Percentiles rank a stretch among this genome's conserved stretches.
Conservation (phyloP, 2,113 vertebrate genomes). For the Alethe castanea region DNA sequence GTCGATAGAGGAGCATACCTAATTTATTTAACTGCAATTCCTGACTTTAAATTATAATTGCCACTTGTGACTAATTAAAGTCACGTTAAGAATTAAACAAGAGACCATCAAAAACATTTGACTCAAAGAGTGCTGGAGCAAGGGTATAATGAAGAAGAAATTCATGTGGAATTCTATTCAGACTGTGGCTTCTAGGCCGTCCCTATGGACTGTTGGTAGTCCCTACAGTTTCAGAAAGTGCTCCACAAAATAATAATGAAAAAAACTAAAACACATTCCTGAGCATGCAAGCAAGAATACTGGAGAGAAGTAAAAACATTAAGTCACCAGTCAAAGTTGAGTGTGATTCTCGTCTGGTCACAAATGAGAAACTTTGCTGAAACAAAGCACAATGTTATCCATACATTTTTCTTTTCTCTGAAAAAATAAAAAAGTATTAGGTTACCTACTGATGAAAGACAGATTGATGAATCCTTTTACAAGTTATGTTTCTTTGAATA, state of each 20-base stretch:
- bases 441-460: not conserved
- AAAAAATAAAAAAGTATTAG: not conserved
- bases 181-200: not conserved
- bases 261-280: not conserved
- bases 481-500: not conserved
- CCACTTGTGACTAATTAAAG: not conserved
- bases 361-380: not conserved
- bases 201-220: not conserved
- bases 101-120: not conserved
- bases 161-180: not conserved
- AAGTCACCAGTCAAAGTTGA: not conserved
- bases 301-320: not conserved
- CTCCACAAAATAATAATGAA: not conserved
- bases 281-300: not conserved
- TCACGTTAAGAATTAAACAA: not conserved
- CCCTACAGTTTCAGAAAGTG: not conserved
- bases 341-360: not conserved
- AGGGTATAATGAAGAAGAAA: not conserved
- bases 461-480: not conserved
- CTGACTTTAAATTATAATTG: not conserved
- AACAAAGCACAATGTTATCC: not conserved
- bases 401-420: not conserved
- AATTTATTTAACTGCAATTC: not conserved
- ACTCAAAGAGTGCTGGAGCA: not conserved
- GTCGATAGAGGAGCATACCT: not conserved